A percentile compares a stretch with the other conserved stretches of the same genome.
phyloP scores from a whole-genome alignment of 2,888 invertebrate genomes.

The Andrena haemorrhoa region DNA sequence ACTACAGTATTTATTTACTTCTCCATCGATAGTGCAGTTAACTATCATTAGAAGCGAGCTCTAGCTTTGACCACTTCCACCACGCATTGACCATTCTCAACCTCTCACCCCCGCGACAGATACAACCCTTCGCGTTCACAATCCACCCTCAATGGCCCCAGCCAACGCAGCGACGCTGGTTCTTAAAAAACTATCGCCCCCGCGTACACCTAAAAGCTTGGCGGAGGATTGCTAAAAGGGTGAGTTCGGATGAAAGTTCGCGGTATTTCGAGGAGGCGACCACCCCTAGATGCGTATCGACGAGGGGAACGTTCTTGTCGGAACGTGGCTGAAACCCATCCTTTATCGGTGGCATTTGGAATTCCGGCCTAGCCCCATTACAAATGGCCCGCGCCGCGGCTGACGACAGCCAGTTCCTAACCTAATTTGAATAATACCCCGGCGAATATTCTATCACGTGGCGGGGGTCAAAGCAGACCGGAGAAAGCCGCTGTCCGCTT shows the following conservation, averaged over 20 bases:
- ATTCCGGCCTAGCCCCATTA: slow-evolving; percentile 50
- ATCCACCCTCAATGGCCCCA: too few species aligned
- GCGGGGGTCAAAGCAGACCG: neutral
- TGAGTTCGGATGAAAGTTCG: neutral
- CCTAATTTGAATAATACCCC: slow-evolving; percentile 71
- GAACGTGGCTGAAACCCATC: slow-evolving; percentile 43
- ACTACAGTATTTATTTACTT: too few species aligned
- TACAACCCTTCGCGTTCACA: too few species aligned
- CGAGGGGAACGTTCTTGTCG: neutral
- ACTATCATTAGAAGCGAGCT: too few species aligned
- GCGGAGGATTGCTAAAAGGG: slow-evolving; percentile 16
- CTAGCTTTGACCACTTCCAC: too few species aligned
- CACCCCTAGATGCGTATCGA: slow-evolving; percentile 19
- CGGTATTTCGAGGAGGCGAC: slow-evolving; percentile 3
- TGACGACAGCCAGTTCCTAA: slow-evolving; percentile 47
- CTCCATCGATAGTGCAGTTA: too few species aligned
- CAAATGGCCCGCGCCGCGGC: slow-evolving; percentile 53
- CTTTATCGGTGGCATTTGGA: slow-evolving; percentile 39
- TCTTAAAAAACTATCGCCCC: slow-evolving; percentile 1
- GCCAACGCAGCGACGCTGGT: neutral
- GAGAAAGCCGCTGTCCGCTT: neutral
- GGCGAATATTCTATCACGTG: slow-evolving; percentile 56
- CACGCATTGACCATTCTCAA: too few species aligned
- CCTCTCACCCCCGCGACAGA: too few species aligned
- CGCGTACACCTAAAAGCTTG: slow-evolving; percentile 40